Evolutionary conservation across 2,113 vertebrate species (phyloP), one percentile per base, ranked within the genome.

Genomic region (human (Homo sapiens)): DNA sequence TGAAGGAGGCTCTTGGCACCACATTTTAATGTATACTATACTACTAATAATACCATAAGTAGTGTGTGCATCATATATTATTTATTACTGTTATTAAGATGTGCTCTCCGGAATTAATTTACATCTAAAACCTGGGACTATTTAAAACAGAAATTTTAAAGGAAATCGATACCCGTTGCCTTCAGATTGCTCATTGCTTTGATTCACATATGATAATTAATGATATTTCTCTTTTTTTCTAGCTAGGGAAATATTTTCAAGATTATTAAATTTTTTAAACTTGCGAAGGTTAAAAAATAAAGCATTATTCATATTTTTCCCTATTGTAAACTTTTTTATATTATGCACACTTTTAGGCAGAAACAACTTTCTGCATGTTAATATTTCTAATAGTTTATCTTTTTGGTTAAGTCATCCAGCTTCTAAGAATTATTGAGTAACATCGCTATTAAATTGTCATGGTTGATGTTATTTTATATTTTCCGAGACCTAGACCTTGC

Each of bases 381-480:
- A 43, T 80, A 75, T 78, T 91, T 97, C 68, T 93, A 59, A 57
- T 64, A 14, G 18, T 83, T 91, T 89, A 55, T 92, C 93, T 91
- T 87, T 96, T 89, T 68, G 52, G 35, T 55, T 97, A 70, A 61
- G 43, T 93, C 59, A 70, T 64, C 70, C 35, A 79, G 38, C 59
- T 55, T 82, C 11, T 95, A 64, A 95, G 73, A 80, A 93, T 91
- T 80, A 83, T 52, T 88, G 70, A 75, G n/a, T 82, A 76, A 22
- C 27, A 78, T 73, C 64, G 81, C 40, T 86, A 66, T 68, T 85
- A 82, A 96, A 59, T 85, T 90, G n/a, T 96, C 86, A 66, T 52
- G 43, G 35, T 94, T 90, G 52, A 32, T 91, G 25, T 81, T 89
- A n/a, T 89, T 93, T 97, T 94, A 17, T 97, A 14, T 92, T 97